phyloP scores from a whole-genome alignment of 1,140 invertebrate genomes.

The Bombus pyrosoma region DNA sequence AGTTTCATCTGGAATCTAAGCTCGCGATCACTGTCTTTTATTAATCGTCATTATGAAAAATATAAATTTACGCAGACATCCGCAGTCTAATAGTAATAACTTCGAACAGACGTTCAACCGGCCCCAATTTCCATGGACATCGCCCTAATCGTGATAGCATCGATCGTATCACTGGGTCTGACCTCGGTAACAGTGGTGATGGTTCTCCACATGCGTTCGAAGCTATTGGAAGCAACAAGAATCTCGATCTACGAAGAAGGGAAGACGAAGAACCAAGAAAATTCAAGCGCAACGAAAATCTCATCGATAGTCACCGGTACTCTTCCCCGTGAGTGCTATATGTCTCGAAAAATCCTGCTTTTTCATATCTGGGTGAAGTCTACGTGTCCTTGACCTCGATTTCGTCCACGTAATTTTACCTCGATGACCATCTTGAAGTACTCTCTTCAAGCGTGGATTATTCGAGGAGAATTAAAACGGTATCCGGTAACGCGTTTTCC shows the following conservation, averaged over 20 bases:
- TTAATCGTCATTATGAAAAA: too few relatives aligned
- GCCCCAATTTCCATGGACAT: constrained; percentile 73
- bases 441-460: neutral
- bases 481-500: constrained; percentile 1
- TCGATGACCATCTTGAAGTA: constrained; percentile 27
- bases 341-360: neutral
- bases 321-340: constrained; percentile 60
- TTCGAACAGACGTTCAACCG: constrained; percentile 54
- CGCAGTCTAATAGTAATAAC: neutral
- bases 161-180: constrained; percentile 77
- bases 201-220: constrained; percentile 77
- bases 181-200: constrained; percentile 76
- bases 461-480: neutral
- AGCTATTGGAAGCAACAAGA: constrained; percentile 75
- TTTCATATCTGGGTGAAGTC: constrained; percentile 35
- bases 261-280: constrained; percentile 60
- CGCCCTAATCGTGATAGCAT: constrained; percentile 76
- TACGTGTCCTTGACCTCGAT: constrained; percentile 50
- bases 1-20: too few relatives aligned
- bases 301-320: constrained; percentile 37
- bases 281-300: constrained; percentile 36
- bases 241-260: constrained; percentile 75
- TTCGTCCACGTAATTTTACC: constrained; percentile 33
- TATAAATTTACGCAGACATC: neutral
- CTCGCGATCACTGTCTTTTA: too few relatives aligned